Conservation (phyloP, 2,113 vertebrate genomes). For the Corydoras maculifer region DNA sequence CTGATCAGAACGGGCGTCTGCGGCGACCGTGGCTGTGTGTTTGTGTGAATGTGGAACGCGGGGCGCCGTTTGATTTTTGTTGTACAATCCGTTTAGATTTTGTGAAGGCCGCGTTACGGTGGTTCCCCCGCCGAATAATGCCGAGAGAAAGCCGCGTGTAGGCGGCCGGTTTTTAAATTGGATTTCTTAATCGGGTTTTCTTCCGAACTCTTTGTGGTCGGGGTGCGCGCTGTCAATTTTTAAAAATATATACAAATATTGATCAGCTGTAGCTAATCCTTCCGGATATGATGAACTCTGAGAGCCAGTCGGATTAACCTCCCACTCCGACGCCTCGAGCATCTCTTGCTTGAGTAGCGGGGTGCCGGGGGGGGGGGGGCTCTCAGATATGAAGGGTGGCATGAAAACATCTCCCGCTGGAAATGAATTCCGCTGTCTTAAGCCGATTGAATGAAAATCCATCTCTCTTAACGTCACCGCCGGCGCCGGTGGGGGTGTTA, state of each 20-base stretch:
- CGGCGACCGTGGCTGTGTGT: too few relatives aligned
- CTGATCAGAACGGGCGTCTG: too few relatives aligned
- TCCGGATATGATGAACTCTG: conserved; percentile 34
- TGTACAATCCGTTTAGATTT: too few relatives aligned
- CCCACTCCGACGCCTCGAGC: conserved; percentile 37
- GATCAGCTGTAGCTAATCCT: conserved; percentile 14
- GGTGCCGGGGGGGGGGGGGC: conserved; percentile 54
- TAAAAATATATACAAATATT: conserved; percentile 22
- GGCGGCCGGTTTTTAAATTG: background rate
- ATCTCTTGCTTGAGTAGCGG: conserved; percentile 51
- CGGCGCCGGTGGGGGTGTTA: conserved; percentile 44
- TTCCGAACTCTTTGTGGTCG: background rate
- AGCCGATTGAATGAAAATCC: conserved; percentile 69
- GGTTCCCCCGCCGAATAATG: too few relatives aligned
- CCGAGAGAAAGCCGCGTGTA: too few relatives aligned
- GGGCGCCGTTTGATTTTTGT: too few relatives aligned
- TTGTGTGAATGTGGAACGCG: too few relatives aligned
- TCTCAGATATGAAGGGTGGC: conserved; percentile 62
- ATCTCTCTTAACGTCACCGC: conserved; percentile 62
- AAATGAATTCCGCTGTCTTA: conserved; percentile 66
- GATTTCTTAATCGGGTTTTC: background rate
- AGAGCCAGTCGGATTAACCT: conserved; percentile 37
- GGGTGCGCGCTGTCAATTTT: conserved; percentile 9
- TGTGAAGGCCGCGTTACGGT: too few relatives aligned
- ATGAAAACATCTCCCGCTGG: conserved; percentile 62